These are phyloP conservation scores for Noctua pronuba DNA, from an alignment of 2,888 invertebrate genomes.

Conservation along the genomic window DNA sequence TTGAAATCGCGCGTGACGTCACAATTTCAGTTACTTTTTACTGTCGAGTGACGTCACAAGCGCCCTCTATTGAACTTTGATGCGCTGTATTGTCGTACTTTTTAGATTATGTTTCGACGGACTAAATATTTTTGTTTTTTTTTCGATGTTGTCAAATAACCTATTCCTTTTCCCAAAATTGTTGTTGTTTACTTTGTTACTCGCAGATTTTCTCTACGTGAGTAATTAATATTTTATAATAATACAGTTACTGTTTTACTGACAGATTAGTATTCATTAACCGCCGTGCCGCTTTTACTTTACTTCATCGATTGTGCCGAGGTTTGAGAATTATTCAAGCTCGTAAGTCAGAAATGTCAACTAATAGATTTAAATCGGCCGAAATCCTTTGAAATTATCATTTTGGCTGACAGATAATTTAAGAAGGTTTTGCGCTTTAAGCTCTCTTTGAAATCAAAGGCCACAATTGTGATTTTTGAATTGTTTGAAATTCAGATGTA, in stretches of 20 bases:
- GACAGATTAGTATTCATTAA: neutral
- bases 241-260: neutral
- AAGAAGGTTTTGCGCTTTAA: conserved; percentile 3
- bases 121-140: too few relatives aligned
- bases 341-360: conserved; percentile 5
- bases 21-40: too few relatives aligned
- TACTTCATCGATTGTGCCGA: neutral
- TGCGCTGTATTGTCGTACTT: too few relatives aligned
- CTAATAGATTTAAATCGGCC: neutral
- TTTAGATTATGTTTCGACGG: too few relatives aligned
- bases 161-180: too few relatives aligned
- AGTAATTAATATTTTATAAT: neutral
- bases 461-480: neutral
- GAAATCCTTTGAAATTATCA: conserved; percentile 19
- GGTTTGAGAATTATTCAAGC: neutral
- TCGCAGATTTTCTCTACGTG: neutral
- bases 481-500: neutral
- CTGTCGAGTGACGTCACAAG: too few relatives aligned
- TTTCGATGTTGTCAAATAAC: too few relatives aligned
- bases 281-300: neutral
- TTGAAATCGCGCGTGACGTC: too few relatives aligned
- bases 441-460: neutral
- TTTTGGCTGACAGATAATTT: conserved; percentile 28
- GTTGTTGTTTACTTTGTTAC: neutral
- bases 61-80: too few relatives aligned